These are phyloP conservation scores for Prolemur simus DNA, from an alignment of 2,113 vertebrate genomes.

Conservation along the genomic window DNA sequence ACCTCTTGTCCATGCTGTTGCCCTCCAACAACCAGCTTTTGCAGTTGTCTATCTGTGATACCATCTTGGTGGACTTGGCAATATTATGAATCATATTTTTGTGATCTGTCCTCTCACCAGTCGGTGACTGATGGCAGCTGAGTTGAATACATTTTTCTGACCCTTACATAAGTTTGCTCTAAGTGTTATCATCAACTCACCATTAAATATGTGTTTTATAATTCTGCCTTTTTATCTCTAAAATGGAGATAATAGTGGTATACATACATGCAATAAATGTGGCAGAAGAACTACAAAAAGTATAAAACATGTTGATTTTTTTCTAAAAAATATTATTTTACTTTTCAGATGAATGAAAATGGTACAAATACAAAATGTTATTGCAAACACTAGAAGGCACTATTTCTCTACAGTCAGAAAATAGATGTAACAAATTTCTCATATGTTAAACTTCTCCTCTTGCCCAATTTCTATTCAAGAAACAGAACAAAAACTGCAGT, in stretches of 20 bases:
- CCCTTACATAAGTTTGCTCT: neutral
- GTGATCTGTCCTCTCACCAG: neutral
- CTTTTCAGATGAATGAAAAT: constrained; percentile 7
- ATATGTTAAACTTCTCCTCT: neutral
- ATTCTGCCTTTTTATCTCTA: constrained; percentile 3
- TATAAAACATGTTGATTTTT: neutral
- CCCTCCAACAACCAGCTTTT: neutral
- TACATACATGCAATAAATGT: neutral
- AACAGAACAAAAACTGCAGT: neutral
- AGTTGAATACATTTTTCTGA: neutral
- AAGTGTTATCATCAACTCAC: neutral
- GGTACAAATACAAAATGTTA: neutral
- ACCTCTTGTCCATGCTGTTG: neutral
- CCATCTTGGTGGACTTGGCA: neutral
- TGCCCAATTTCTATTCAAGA: constrained; percentile 30
- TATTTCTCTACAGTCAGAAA: constrained; percentile 56
- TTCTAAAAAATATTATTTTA: neutral
- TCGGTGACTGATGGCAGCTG: neutral
- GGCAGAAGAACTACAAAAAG: neutral
- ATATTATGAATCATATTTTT: neutral
- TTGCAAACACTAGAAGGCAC: constrained; percentile 69
- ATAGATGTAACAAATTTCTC: neutral
- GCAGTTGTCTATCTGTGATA: neutral
- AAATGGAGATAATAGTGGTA: neutral
- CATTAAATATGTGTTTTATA: neutral